Evolutionary conservation across 2,797 vertebrate species (phyloP), one percentile per base, ranked within the genome.

Genomic region (Cossypha niveicapilla): DNA sequence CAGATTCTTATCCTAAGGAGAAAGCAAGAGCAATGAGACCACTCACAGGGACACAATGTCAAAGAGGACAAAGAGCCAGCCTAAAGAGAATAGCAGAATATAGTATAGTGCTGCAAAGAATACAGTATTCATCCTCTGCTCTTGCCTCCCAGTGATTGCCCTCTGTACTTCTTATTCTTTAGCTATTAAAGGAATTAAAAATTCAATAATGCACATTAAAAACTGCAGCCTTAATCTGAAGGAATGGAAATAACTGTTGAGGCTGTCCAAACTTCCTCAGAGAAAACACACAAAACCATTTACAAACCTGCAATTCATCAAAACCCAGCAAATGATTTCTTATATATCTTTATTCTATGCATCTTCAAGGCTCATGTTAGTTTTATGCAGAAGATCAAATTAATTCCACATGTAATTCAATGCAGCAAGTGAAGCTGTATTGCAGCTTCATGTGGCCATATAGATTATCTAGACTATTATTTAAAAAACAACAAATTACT

Each of bases 401-500:
- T 74, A 85, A 79, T 92, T 93, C 65, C 90, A 80, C 28, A 34
- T 87, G 61, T 72, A 87, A 87, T 82, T 79, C 75, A 87, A 23
- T 13, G 54, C 4, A 85, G 32, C 28, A 75, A 94, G 71, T 85
- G 75, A 95, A 87, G 53, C 22, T 96, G 30, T 50, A 74, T 34
- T 65, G 72, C 37, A 76, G 88, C 90, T 94, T 89, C 79, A 84
- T 62, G 15, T 65, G 71, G 28, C 34, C 70, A 61, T 95, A 88
- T 68, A 87, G 86, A 93, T 88, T 88, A 91, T 77, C 81, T 65
- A 65, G 81, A 48, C 65, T 91, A 37, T 86, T 97, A 74, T 97
- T 96, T 92, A 92, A 95, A 95, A 68, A 96, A 86, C 94, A 96
- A 90, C 88, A 73, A 86, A 91, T 88, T 94, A 92, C 67, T 5